These are phyloP conservation scores for Carcinoscorpius rotundicauda DNA, from an alignment of 1,140 invertebrate genomes.

Conservation along the genomic window DNA sequence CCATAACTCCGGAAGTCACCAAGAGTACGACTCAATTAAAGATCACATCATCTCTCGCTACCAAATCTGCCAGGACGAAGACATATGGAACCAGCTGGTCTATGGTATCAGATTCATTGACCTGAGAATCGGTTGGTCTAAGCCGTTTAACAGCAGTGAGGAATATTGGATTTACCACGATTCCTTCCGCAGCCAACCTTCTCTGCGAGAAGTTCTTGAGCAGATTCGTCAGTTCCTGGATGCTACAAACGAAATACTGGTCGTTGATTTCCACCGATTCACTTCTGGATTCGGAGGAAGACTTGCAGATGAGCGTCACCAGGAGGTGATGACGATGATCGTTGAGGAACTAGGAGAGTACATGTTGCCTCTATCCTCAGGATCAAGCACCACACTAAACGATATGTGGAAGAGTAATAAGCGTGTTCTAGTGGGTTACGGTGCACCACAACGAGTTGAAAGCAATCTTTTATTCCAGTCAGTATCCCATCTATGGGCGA, in stretches of 20 bases:
- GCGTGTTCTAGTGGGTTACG: conserved; percentile 44
- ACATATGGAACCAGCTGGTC: conserved; percentile 29
- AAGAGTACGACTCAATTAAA: conserved; percentile 34
- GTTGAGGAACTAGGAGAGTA: conserved; percentile 38
- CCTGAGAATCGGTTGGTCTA: conserved; percentile 27
- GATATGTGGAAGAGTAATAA: conserved; percentile 40
- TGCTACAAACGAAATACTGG: conserved; percentile 28
- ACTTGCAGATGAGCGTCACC: conserved; percentile 31
- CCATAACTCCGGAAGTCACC: conserved; percentile 52
- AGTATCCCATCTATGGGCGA: conserved; percentile 46
- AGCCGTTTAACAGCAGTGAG: conserved; percentile 19
- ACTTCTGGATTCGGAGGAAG: conserved; percentile 27
- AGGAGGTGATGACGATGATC: conserved; percentile 38
- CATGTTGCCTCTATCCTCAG: conserved; percentile 34
- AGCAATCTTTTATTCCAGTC: conserved; percentile 32
- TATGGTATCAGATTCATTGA: conserved; percentile 31
- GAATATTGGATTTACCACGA: conserved; percentile 31
- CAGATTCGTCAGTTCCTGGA: conserved; percentile 28
- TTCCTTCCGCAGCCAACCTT: conserved; percentile 24
- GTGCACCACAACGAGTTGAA: conserved; percentile 25
- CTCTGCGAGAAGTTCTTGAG: conserved; percentile 24
- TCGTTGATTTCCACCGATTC: conserved; percentile 32
- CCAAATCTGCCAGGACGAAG: conserved; percentile 29
- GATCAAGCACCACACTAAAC: conserved; percentile 36
- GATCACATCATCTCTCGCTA: conserved; percentile 39